Evolutionary conservation across 2,888 invertebrate genomes (phyloP).

Genomic region (Ptilodon capucinus): DNA sequence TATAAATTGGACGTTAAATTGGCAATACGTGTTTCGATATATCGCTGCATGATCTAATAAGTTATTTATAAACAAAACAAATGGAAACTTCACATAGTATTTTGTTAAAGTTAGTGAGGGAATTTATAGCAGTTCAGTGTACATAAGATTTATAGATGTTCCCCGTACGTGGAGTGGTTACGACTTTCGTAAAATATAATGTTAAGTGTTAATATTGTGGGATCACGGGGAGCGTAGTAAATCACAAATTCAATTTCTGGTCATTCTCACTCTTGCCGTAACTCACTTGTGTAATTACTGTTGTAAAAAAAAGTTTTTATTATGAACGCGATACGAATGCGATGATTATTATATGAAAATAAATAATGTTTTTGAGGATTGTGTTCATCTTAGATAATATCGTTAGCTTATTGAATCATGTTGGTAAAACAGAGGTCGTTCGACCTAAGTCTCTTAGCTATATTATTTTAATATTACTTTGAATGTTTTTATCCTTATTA

Average conservation of each 20-base stretch:
- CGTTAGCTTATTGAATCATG: neutral
- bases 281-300: neutral
- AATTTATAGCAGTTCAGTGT: slow-evolving; percentile 35
- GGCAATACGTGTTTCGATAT: slow-evolving; percentile 19
- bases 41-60: slow-evolving; percentile 11
- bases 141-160: slow-evolving; percentile 40
- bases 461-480: too few relatives aligned
- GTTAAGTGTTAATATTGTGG: slow-evolving; percentile 19
- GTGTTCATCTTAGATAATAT: neutral
- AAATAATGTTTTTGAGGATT: neutral
- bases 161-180: slow-evolving; percentile 32
- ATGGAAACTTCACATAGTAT: slow-evolving; percentile 25
- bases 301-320: neutral
- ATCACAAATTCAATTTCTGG: slow-evolving; percentile 1
- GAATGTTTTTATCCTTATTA: too few relatives aligned
- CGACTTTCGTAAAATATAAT: slow-evolving; percentile 28
- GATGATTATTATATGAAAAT: too few relatives aligned
- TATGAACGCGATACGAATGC: neutral
- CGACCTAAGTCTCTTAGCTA: too few relatives aligned
- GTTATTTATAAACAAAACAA: slow-evolving; percentile 27
- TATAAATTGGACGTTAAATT: neutral
- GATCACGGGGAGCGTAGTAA: slow-evolving; percentile 1
- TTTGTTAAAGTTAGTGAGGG: slow-evolving; percentile 28
- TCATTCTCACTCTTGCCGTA: neutral
- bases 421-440: too few relatives aligned